These are phyloP conservation scores for Menidia menidia DNA, from an alignment of 2,797 vertebrate species.

Conservation along the genomic window DNA sequence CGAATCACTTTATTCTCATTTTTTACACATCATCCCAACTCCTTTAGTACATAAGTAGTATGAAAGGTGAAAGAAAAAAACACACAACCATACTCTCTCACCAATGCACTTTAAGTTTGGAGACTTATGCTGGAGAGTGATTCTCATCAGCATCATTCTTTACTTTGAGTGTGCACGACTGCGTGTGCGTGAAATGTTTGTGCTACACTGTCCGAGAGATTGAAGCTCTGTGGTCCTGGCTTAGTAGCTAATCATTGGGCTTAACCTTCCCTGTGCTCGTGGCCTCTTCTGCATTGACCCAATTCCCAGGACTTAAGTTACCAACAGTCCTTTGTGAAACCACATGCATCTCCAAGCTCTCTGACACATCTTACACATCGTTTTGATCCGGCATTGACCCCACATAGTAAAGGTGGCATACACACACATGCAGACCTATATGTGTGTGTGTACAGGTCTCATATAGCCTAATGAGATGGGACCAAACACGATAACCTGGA, in stretches of 20 bases:
- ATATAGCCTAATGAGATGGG: conserved; percentile 23
- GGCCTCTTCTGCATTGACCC: conserved; percentile 78
- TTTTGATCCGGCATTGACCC: conserved; percentile 38
- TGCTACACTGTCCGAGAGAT: conserved; percentile 61
- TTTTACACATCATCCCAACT: too few relatives aligned
- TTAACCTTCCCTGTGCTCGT: conserved; percentile 79
- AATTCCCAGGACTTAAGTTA: conserved; percentile 81
- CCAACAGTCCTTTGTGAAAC: conserved; percentile 62
- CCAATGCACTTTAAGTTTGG: neutral
- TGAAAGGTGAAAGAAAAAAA: neutral
- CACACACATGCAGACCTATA: too few relatives aligned
- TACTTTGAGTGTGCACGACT: conserved; percentile 17
- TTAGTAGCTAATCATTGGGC: conserved; percentile 81
- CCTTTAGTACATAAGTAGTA: neutral
- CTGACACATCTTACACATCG: conserved; percentile 21
- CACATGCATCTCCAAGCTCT: conserved; percentile 37
- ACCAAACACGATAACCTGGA: conserved; percentile 20
- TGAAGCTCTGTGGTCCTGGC: conserved; percentile 74
- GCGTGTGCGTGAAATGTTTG: conserved; percentile 6
- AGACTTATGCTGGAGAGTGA: conserved; percentile 2
- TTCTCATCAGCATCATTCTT: conserved; percentile 42
- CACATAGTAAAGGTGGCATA: neutral
- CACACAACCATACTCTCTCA: neutral
- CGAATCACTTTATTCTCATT: too few relatives aligned
- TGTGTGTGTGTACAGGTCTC: neutral